Conservation (phyloP, 1,140 invertebrate genomes). For the Acromyrmex charruanus region DNA sequence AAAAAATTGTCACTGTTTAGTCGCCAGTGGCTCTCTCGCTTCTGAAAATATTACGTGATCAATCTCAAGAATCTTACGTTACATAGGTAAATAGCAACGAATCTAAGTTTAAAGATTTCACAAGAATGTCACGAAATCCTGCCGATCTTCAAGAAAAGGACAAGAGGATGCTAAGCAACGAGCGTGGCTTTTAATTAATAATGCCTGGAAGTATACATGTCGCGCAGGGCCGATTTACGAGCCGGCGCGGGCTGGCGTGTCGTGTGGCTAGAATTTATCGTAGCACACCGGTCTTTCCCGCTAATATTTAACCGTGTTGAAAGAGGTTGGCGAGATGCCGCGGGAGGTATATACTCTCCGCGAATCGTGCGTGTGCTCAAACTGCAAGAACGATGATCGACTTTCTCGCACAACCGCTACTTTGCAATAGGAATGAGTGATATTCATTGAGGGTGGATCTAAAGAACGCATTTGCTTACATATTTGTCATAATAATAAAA, state of each 20-base stretch:
- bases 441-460: neutral
- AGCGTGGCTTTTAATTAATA: conserved; percentile 76
- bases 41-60: neutral
- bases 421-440: neutral
- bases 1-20: neutral
- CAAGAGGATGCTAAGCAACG: conserved; percentile 20
- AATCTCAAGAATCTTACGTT: neutral
- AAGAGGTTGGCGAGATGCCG: conserved; percentile 57
- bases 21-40: neutral
- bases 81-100: no score
- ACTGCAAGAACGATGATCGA: conserved; percentile 46
- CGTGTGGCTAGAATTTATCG: conserved; percentile 71
- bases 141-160: conserved; percentile 15
- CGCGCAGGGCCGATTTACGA: conserved; percentile 75
- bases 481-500: neutral
- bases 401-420: conserved; percentile 40
- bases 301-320: conserved; percentile 73
- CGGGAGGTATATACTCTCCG: conserved; percentile 45
- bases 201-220: conserved; percentile 72
- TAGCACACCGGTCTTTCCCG: conserved; percentile 65
- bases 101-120: conserved; percentile 16
- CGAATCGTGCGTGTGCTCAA: conserved; percentile 47
- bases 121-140: conserved; percentile 3
- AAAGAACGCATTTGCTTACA: neutral
- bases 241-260: conserved; percentile 62